phyloP scores from a whole-genome alignment of 2,888 invertebrate species.

The Acronicta psi region DNA sequence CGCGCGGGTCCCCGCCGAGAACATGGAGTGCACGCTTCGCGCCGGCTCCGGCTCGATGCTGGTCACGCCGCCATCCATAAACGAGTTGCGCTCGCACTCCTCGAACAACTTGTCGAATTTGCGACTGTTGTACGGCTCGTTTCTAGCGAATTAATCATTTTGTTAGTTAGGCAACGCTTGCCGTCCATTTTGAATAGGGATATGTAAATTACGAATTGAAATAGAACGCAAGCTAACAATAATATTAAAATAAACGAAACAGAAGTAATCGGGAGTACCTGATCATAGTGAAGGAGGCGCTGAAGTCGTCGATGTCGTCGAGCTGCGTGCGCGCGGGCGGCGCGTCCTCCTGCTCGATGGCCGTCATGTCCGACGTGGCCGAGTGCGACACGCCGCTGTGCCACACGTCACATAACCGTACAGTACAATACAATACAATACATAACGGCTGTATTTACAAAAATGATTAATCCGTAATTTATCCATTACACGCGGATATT shows the following conservation, averaged over 20 bases:
- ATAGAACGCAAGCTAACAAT: too few species aligned
- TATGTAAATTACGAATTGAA: too few species aligned
- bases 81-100: slow-evolving; percentile 47
- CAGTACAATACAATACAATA: neutral
- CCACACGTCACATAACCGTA: slow-evolving; percentile 5
- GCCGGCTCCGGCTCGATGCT: slow-evolving; percentile 77
- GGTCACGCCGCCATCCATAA: slow-evolving; percentile 50
- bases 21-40: slow-evolving; percentile 77
- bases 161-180: neutral
- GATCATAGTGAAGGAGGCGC: slow-evolving; percentile 90
- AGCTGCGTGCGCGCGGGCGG: slow-evolving; percentile 62
- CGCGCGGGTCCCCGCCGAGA: slow-evolving; percentile 45
- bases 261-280: slow-evolving; percentile 69
- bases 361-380: slow-evolving; percentile 96
- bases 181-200: too few species aligned
- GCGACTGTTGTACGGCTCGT: slow-evolving; percentile 76
- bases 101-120: slow-evolving; percentile 63
- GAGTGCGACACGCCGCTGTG: slow-evolving; percentile 89
- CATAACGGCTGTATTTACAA: too few species aligned
- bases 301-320: slow-evolving; percentile 83
- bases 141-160: slow-evolving; percentile 59
- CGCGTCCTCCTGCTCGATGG: slow-evolving; percentile 94
- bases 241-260: too few species aligned
- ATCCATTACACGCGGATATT: too few species aligned
- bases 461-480: too few species aligned